Base-by-base conservation (phyloP, 2,888 invertebrate species). In the Drosophila yooni region DNA sequence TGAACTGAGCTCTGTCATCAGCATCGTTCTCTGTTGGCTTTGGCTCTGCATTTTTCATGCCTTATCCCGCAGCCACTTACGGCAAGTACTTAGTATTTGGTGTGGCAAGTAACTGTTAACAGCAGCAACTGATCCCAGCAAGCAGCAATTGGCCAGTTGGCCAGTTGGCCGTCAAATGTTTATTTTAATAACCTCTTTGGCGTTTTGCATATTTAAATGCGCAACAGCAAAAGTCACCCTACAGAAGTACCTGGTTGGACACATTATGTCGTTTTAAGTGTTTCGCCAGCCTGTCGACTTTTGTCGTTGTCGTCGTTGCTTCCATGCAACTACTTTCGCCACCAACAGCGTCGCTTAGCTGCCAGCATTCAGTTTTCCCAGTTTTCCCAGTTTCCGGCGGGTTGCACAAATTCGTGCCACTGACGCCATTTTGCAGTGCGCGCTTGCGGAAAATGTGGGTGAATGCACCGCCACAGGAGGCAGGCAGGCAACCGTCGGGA, bases 71-170 rank as follows among this genome's bases (percentile, higher is more conserved):
- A 64, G 65, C 54, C 70, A 65, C 70, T 70, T 70, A 36, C 54
- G 43, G 62, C 59, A 76, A 70, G 38, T 56, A 29, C 56, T 56
- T 46, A 52, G 65, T 66, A 56, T 62, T 76, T 66, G 52, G 13
- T 61, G 63, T 58, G 61, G 75, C 75, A 70, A 90, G 89, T 83
- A 83, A 88, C 82, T 82, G 87, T 81, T 84, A 91, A 83, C 79
- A 78, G 74, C 64, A 54, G 46, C 69, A 73, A 71, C 63, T 62
- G 74, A 63, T 71, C 48, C 76, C 54, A 53, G 61, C 29, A 53
- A 56, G 29, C 66, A 62, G 46, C 43, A 36, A 15, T 36, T 70
- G 51, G 54, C 79, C 21, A 29, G 38, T 38, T 72, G 56, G 51
- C 76, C 38, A 56, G 38, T 38, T 29, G 38, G 38, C 56, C 38